These are phyloP conservation scores for Drosophila buzzatii DNA, from an alignment of 2,888 invertebrate species.

Conservation along the genomic window DNA sequence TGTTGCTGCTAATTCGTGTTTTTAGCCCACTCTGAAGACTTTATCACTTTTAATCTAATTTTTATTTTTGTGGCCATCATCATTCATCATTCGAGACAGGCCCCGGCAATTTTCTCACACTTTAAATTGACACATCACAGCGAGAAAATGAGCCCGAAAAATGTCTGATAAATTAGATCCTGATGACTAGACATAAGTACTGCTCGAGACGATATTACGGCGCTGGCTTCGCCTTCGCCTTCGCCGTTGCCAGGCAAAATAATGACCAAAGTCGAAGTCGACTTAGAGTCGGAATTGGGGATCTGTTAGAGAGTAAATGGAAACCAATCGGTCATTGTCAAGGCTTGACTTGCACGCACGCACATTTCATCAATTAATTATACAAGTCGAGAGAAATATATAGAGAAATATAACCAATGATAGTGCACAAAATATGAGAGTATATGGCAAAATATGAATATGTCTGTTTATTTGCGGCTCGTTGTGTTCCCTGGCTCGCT, in stretches of 20 bases:
- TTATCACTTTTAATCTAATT: conserved; percentile 18
- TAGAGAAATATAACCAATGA: conserved; percentile 48
- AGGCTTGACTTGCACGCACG: conserved; percentile 49
- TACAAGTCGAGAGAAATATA: conserved; percentile 39
- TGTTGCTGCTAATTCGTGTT: conserved; percentile 1
- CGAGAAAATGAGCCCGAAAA: conserved; percentile 30
- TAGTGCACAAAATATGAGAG: conserved; percentile 60
- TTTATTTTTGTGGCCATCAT: conserved; percentile 46
- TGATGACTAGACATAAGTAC: conserved; percentile 76
- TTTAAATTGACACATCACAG: conserved; percentile 78
- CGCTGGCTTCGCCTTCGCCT: not conserved
- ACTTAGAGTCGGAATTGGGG: conserved; percentile 14
- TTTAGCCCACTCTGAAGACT: not conserved
- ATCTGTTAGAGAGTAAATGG: conserved; percentile 32
- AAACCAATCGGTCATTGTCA: conserved; percentile 83
- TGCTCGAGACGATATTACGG: conserved; percentile 8
- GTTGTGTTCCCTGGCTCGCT: not conserved
- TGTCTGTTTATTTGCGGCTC: conserved; percentile 14
- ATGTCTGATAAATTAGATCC: conserved; percentile 78
- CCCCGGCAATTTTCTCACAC: conserved; percentile 73
- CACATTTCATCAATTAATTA: conserved; percentile 84
- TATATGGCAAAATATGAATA: conserved; percentile 47
- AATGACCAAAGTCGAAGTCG: conserved; percentile 22
- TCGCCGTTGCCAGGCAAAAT: conserved; percentile 3
- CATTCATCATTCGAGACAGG: conserved; percentile 61